phyloP scores from a whole-genome alignment of 2,888 invertebrate species.

The Clivina fossor region DNA sequence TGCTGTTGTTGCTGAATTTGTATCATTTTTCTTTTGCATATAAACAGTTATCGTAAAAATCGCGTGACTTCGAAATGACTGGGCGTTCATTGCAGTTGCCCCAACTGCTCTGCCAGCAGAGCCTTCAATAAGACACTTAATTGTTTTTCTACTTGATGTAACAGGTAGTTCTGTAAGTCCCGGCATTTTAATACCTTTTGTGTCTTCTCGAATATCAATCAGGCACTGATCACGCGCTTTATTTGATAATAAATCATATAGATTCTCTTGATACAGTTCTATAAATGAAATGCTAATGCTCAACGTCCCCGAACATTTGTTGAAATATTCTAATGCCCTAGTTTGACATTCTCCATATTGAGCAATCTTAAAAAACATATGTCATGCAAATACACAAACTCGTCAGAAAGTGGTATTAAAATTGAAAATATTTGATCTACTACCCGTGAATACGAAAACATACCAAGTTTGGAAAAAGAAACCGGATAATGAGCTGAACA shows the following conservation, averaged over 20 bases:
- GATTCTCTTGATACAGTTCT: slow-evolving; percentile 87
- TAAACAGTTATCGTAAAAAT: slow-evolving; percentile 77
- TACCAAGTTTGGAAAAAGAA: too few species aligned
- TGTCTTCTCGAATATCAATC: slow-evolving; percentile 82
- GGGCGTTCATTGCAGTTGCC: slow-evolving; percentile 88
- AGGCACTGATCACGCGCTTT: slow-evolving; percentile 69
- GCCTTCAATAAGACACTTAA: slow-evolving; percentile 69
- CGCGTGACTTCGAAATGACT: slow-evolving; percentile 88
- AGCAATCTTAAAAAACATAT: too few species aligned
- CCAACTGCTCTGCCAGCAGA: slow-evolving; percentile 79
- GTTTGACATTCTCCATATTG: too few species aligned
- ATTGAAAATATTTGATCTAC: too few species aligned
- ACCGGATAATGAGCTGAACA: too few species aligned
- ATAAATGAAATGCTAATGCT: slow-evolving; percentile 88
- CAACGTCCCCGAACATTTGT: too few species aligned
- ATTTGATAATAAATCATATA: slow-evolving; percentile 77
- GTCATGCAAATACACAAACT: too few species aligned
- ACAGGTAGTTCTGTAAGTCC: slow-evolving; percentile 68
- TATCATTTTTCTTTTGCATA: slow-evolving; percentile 66
- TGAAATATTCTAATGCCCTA: too few species aligned
- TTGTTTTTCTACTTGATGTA: slow-evolving; percentile 63
- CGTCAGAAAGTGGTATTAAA: too few species aligned
- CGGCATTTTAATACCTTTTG: slow-evolving; percentile 63
- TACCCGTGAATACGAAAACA: too few species aligned
- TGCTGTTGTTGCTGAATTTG: slow-evolving; percentile 71